Percentiles rank a stretch among this genome's conserved stretches.
phyloP scores from a whole-genome alignment of 2,888 invertebrate genomes.

The Bruchidius siliquastri region DNA sequence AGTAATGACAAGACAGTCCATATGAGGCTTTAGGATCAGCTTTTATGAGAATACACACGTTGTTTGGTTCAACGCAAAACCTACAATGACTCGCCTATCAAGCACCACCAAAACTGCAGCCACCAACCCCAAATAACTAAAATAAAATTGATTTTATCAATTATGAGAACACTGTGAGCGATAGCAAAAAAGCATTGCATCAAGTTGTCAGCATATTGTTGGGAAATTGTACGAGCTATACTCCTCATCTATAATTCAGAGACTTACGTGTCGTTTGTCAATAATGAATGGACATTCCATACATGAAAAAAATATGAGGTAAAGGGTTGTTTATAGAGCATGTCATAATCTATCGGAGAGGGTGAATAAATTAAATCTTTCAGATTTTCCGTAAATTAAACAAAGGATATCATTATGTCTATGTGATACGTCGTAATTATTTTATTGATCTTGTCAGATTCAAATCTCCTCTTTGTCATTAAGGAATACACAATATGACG shows the following conservation, averaged over 20 bases:
- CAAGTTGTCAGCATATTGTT: neutral
- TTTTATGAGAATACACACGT: too few species aligned
- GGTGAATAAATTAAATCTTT: neutral
- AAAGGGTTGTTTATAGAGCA: neutral
- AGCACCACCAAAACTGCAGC: too few species aligned
- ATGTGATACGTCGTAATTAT: too few species aligned
- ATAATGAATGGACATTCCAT: neutral
- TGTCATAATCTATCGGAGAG: neutral
- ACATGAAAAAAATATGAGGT: neutral
- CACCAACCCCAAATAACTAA: neutral
- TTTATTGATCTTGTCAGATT: too few species aligned
- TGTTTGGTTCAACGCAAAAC: too few species aligned
- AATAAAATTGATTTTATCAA: neutral
- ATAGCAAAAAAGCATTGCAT: neutral
- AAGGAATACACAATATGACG: too few species aligned
- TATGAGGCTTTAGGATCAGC: too few species aligned
- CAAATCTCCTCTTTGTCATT: too few species aligned
- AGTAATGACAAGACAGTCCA: too few species aligned
- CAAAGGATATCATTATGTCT: too few species aligned
- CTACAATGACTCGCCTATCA: too few species aligned
- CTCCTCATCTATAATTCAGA: neutral
- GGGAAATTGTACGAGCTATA: neutral
- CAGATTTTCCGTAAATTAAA: too few species aligned
- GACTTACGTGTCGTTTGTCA: neutral
- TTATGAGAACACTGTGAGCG: neutral